Percentiles rank a stretch among this genome's conserved stretches.
phyloP scores from a whole-genome alignment of 2,113 vertebrate species.

The Carollia perspicillata region DNA sequence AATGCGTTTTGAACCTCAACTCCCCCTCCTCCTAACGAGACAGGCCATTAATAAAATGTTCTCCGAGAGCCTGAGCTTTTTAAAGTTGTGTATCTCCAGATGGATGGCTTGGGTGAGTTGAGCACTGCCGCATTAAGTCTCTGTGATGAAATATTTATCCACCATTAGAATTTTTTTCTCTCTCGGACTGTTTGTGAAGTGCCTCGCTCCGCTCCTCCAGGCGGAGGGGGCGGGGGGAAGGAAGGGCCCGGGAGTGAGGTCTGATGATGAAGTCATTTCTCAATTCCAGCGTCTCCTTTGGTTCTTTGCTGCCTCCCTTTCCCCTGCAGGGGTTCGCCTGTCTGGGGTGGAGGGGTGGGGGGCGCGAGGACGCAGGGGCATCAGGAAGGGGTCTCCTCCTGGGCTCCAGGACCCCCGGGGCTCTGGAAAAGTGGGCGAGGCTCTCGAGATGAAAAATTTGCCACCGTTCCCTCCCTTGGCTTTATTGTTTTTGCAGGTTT shows the following conservation, averaged over 20 bases:
- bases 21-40: conserved; percentile 77
- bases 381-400: background rate
- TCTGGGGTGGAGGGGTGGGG: accelerated
- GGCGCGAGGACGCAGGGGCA: background rate
- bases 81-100: conserved; percentile 76
- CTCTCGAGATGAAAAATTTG: accelerated
- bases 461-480: background rate
- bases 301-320: background rate
- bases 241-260: background rate
- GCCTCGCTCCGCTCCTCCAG: conserved; percentile 30
- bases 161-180: conserved; percentile 53
- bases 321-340: accelerated
- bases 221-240: accelerated
- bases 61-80: conserved; percentile 64
- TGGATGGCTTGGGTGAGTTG: conserved; percentile 46
- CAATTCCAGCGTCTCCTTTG: accelerated
- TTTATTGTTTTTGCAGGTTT: background rate
- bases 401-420: background rate
- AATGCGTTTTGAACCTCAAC: conserved; percentile 70
- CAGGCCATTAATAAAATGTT: conserved; percentile 81
- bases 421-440: background rate
- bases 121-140: conserved; percentile 59
- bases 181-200: background rate
- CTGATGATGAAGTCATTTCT: conserved; percentile 27
- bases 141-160: conserved; percentile 77